phyloP scores from a whole-genome alignment of 2,888 invertebrate species.

The Chrysopilus asiliformis region DNA sequence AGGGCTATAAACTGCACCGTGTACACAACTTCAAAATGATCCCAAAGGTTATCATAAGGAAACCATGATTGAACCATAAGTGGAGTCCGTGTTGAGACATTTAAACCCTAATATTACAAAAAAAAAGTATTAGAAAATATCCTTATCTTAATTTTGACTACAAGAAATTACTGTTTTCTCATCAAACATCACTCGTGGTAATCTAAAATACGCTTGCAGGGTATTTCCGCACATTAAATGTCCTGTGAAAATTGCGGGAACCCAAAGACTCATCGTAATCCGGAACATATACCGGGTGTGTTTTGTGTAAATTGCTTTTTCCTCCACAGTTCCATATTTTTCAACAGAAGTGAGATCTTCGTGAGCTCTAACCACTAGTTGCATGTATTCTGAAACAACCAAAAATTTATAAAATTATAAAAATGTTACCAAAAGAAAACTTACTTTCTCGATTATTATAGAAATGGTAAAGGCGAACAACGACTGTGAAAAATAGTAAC shows the following conservation, averaged over 20 bases:
- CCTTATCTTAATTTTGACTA: too few species aligned
- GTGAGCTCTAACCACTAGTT: too few species aligned
- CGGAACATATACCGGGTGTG: slow-evolving; percentile 5
- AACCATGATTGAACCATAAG: background rate
- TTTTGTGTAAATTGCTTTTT: slow-evolving; percentile 1
- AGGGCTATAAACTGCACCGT: slow-evolving; percentile 4
- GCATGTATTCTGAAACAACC: too few species aligned
- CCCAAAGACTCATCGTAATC: slow-evolving; percentile 6
- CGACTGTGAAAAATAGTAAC: slow-evolving; percentile 8
- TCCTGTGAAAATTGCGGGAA: slow-evolving; percentile 6
- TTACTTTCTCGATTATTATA: slow-evolving; percentile 8
- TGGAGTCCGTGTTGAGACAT: background rate
- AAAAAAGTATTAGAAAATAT: too few species aligned
- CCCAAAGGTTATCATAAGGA: background rate
- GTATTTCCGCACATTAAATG: slow-evolving; percentile 9
- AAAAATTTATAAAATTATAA: too few species aligned
- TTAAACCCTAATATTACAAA: too few species aligned
- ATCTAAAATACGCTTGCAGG: too few species aligned
- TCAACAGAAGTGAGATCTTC: too few species aligned
- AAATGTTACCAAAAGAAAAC: background rate
- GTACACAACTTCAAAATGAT: background rate
- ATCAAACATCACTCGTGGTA: too few species aligned
- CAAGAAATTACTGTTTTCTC: too few species aligned
- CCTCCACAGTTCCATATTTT: background rate
- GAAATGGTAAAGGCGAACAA: slow-evolving; percentile 8